Conservation (phyloP, 2,113 vertebrate species). For the Ovis aries region DNA sequence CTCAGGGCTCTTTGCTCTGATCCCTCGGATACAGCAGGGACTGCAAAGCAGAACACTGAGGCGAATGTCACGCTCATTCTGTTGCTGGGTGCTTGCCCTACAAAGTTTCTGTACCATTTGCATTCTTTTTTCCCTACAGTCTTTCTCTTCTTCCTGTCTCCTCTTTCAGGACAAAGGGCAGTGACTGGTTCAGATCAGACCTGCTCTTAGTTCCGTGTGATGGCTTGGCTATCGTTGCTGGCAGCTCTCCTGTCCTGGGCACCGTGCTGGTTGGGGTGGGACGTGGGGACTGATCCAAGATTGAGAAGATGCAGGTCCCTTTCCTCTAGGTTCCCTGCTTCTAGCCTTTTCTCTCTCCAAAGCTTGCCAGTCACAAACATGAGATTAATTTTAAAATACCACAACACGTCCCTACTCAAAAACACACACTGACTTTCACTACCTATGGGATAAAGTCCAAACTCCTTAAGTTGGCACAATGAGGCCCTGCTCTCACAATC, state of each 20-base stretch:
- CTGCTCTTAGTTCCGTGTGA: background rate
- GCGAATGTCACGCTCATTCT: background rate
- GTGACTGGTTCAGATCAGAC: background rate
- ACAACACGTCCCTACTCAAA: background rate
- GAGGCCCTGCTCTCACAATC: background rate
- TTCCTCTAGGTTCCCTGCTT: background rate
- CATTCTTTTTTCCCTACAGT: background rate
- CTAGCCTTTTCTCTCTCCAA: background rate
- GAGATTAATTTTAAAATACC: background rate
- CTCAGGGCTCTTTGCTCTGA: background rate
- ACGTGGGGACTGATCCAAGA: background rate
- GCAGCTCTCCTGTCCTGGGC: background rate
- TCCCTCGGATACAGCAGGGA: background rate
- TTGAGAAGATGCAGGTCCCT: background rate
- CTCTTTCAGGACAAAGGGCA: background rate
- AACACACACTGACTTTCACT: background rate
- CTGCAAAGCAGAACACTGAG: background rate
- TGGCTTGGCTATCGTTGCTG: accelerated
- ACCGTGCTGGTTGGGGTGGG: background rate
- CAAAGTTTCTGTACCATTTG: background rate
- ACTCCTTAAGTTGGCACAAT: background rate
- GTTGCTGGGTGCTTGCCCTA: background rate
- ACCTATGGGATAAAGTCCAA: background rate
- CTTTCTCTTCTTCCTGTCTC: constrained; percentile 2
- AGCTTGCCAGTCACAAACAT: background rate